Percentiles rank a stretch among this genome's conserved stretches.
Evolutionary conservation across 1,140 invertebrate species (phyloP).

Genomic region (Zaprionus vittiger): DNA sequence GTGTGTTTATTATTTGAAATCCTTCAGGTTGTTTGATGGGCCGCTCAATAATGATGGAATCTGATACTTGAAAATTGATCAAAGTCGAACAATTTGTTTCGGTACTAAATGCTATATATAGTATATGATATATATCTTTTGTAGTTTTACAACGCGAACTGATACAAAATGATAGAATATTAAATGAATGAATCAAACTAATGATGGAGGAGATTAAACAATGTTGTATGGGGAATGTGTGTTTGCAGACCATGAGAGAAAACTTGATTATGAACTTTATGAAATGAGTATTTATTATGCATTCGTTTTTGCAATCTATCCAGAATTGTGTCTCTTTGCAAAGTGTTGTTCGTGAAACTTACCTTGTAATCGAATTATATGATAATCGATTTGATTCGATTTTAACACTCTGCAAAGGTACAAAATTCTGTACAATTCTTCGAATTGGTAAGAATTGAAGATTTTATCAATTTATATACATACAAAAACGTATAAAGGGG

Average conservation of each 20-base stretch:
- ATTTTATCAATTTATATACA: conserved; percentile 49
- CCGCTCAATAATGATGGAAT: conserved; percentile 84
- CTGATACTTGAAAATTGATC: conserved; percentile 67
- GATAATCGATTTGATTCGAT: conserved; percentile 8
- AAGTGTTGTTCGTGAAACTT: conserved; percentile 36
- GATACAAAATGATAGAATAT: conserved; percentile 29
- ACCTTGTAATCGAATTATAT: conserved; percentile 29
- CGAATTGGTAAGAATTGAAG: background rate
- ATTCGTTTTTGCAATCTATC: conserved; percentile 10
- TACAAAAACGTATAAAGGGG: conserved; percentile 71
- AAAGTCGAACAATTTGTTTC: conserved; percentile 27
- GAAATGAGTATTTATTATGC: conserved; percentile 51
- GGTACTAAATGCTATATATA: conserved; percentile 22
- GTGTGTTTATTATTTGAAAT: conserved; percentile 39
- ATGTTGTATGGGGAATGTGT: conserved; percentile 55
- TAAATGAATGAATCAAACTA: conserved; percentile 55
- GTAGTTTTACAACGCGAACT: conserved; percentile 24
- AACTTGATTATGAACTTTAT: conserved; percentile 57
- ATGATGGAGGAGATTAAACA: conserved; percentile 42
- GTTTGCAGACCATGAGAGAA: conserved; percentile 12
- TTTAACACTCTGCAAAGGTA: conserved; percentile 45
- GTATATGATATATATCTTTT: background rate
- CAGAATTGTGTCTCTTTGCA: conserved; percentile 67
- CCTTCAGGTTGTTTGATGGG: conserved; percentile 79
- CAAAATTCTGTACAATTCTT: conserved; percentile 57